Percentiles rank a stretch among this genome's conserved stretches.
Conservation (phyloP, 2,113 vertebrate genomes). For the Callopanchax toddi region DNA sequence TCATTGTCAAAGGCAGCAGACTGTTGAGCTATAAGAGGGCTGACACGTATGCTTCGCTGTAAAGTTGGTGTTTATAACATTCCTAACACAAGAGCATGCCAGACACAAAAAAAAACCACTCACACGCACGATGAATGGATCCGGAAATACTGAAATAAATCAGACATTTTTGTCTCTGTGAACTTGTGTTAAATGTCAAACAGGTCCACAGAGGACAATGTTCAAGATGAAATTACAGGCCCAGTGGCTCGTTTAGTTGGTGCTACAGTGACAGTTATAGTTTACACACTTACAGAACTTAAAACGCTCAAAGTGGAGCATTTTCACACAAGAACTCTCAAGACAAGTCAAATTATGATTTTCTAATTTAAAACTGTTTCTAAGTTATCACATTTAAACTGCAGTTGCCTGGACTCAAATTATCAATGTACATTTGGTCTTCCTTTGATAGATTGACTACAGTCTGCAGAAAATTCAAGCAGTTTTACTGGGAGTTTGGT, state of each 20-base stretch:
- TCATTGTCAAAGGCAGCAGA: neutral
- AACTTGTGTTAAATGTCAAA: slow-evolving; percentile 15
- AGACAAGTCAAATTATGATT: too few species aligned
- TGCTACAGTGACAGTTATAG: slow-evolving; percentile 33
- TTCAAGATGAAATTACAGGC: slow-evolving; percentile 33
- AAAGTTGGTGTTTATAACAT: slow-evolving; percentile 28
- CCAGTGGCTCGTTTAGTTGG: slow-evolving; percentile 7
- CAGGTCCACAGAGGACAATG: neutral
- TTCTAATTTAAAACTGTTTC: too few species aligned
- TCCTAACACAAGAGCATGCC: slow-evolving; percentile 18
- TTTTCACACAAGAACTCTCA: neutral
- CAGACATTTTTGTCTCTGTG: slow-evolving; percentile 8
- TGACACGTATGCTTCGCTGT: neutral
- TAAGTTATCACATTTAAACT: too few species aligned
- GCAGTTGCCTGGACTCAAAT: too few species aligned
- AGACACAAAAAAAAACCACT: slow-evolving; percentile 1
- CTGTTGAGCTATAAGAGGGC: neutral
- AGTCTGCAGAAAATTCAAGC: too few species aligned
- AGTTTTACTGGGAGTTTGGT: too few species aligned
- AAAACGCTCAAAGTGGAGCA: too few species aligned
- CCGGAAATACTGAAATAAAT: slow-evolving; percentile 9
- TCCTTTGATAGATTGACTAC: too few species aligned
- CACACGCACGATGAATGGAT: neutral
- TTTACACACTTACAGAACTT: neutral
- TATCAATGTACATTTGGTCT: too few species aligned